Base-by-base conservation (phyloP, 1,140 invertebrate genomes). In the Brachionus plicatilis region DNA sequence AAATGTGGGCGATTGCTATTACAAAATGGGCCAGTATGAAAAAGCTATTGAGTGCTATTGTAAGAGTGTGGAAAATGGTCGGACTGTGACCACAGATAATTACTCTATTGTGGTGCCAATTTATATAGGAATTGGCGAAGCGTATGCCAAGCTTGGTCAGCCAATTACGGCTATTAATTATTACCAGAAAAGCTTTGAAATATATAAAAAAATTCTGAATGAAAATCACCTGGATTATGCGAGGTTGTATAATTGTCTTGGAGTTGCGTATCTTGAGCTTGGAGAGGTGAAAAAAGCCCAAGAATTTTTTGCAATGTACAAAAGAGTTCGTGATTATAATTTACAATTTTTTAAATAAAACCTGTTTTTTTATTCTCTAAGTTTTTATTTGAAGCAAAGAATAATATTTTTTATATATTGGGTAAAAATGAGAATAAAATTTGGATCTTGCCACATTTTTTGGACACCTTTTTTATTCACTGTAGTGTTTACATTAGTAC, bases 231-330 rank as follows among this genome's bases (percentile, higher is more conserved):
- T 53, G 6, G 75, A 78, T 56, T 33, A 33, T 53, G 75, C 75
- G 0, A 53, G 12, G 5, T 29, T 53, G 20, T 78, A 78, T 37
- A 53, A 78, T 17, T 53, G 47, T 29, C n/a, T 53, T 14, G 75
- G 45, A n/a, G 75, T 33, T 9, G 75, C 47, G 3, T 78, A 78
- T 78, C 50, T 53, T 4, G 24, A 78, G 33, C 20, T 78, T 47
- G 75, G 47, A 6, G 75, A 78, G 37, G 45, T 53, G 7, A 53
- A 50, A 27, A 78, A 33, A 78, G 75, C 75, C 12, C 75, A 53
- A 78, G 45, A 50, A n/a, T 72, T 72, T 72, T 72, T 72, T 47
- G 68, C 68, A 2, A 43, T 72, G 68, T 72, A 72, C 41, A 72
- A 72, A 72, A 29, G 68, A 72, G 17, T 72, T 20, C 29, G 68